Percentiles rank a stretch among this genome's conserved stretches.
These are phyloP conservation scores for Halichondria panicea DNA, from an alignment of 37 sponge, comb jelly and placozoan genomes.

Conservation along the genomic window DNA sequence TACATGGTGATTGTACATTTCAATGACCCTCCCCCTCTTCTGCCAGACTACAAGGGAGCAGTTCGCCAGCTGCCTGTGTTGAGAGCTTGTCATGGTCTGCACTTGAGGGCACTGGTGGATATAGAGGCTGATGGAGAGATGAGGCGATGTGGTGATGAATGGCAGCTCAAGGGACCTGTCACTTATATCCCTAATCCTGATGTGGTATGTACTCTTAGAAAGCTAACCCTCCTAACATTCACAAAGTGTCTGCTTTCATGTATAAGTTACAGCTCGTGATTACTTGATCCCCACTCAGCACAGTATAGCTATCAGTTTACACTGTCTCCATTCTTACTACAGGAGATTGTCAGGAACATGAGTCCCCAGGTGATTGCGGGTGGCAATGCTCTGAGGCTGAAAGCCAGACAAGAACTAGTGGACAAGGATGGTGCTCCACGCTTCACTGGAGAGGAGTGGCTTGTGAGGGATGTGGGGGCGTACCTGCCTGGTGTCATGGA, in stretches of 20 bases:
- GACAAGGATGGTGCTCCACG: slow-evolving; percentile 60
- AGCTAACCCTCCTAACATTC: no score
- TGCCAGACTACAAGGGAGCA: slow-evolving; percentile 36
- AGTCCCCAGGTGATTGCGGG: slow-evolving; percentile 63
- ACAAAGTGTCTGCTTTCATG: no score
- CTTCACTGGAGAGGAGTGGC: slow-evolving; percentile 87
- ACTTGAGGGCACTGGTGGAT: slow-evolving; percentile 67
- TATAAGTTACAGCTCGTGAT: no score
- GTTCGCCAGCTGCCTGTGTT: slow-evolving; percentile 73
- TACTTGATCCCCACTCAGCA: no score
- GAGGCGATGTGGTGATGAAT: slow-evolving; percentile 70
- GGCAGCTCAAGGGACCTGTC: slow-evolving; percentile 87
- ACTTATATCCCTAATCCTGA: slow-evolving; percentile 82
- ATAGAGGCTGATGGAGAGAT: slow-evolving; percentile 56
- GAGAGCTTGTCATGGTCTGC: slow-evolving; percentile 76
- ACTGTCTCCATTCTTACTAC: neutral
- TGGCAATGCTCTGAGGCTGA: slow-evolving; percentile 74
- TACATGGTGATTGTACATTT: neutral
- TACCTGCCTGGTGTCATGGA: slow-evolving; percentile 88
- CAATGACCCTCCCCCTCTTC: neutral
- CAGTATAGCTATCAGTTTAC: neutral
- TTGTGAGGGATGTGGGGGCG: slow-evolving; percentile 85
- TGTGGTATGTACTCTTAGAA: slow-evolving; percentile 62
- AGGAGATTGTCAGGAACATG: slow-evolving; percentile 59
- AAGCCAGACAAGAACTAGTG: slow-evolving; percentile 63